A percentile compares a stretch with the other conserved stretches of the same genome.
Conservation (phyloP, 2,797 vertebrate species). For the Centroberyx gerrardi region DNA sequence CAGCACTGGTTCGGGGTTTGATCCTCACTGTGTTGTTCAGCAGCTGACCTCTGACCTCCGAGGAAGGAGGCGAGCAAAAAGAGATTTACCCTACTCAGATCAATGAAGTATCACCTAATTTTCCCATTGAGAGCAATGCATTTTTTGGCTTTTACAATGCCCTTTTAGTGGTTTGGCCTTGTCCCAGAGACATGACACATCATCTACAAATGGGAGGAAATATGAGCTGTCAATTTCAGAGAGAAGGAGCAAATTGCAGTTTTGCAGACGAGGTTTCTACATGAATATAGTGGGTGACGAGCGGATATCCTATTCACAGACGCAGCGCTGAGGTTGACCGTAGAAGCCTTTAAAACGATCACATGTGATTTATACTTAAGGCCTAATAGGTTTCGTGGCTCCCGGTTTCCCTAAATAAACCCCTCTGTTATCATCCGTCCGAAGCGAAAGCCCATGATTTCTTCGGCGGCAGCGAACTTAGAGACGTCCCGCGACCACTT, state of each 20-base stretch:
- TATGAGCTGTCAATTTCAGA: constrained; percentile 16
- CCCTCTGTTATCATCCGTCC: constrained; percentile 71
- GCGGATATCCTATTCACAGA: constrained; percentile 63
- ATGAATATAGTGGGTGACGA: constrained; percentile 61
- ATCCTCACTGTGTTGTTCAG: too few relatives aligned
- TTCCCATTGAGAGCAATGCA: neutral
- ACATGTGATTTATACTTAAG: constrained; percentile 63
- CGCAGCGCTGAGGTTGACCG: constrained; percentile 54
- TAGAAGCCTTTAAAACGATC: constrained; percentile 61
- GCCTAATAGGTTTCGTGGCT: constrained; percentile 73
- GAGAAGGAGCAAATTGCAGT: constrained; percentile 46
- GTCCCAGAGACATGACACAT: neutral
- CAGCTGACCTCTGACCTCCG: neutral
- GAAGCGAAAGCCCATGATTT: constrained; percentile 50
- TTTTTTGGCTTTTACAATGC: constrained; percentile 1
- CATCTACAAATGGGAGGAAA: neutral
- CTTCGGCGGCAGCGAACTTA: constrained; percentile 44
- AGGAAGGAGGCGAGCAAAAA: too few relatives aligned
- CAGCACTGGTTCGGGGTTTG: neutral
- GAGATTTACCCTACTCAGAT: neutral
- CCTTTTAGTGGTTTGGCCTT: neutral
- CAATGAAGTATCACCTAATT: neutral
- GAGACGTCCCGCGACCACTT: constrained; percentile 69
- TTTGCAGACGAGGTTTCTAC: constrained; percentile 51
- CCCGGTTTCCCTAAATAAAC: constrained; percentile 74